A percentile compares a stretch with the other conserved stretches of the same genome.
These are phyloP conservation scores for Cheiracanthium punctorium DNA, from an alignment of 2,888 invertebrate genomes.

Conservation along the genomic window DNA sequence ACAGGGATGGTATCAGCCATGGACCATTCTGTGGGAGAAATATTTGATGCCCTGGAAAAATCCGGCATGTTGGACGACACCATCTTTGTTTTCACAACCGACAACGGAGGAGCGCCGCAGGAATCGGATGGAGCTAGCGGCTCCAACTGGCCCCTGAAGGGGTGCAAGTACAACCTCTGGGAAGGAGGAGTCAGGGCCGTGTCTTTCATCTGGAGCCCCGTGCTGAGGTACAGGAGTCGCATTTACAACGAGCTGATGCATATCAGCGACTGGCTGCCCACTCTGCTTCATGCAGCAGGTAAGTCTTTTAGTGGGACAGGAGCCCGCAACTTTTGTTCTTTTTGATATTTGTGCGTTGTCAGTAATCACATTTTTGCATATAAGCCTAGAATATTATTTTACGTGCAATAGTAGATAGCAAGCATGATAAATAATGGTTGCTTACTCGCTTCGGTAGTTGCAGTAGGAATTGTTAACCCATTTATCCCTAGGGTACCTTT, in stretches of 20 bases:
- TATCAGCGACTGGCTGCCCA: conserved; percentile 92
- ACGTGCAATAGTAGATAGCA: too few species aligned
- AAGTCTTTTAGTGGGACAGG: too few species aligned
- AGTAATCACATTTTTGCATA: too few species aligned
- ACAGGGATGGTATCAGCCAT: conserved; percentile 89
- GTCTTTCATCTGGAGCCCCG: conserved; percentile 86
- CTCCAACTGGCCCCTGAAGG: conserved; percentile 80
- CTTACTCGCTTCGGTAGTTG: too few species aligned
- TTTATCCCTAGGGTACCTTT: too few species aligned
- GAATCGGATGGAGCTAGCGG: conserved; percentile 79
- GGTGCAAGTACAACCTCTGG: conserved; percentile 83
- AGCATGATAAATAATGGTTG: too few species aligned
- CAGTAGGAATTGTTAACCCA: too few species aligned
- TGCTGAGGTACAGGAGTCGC: conserved; percentile 78
- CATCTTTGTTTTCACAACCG: conserved; percentile 92
- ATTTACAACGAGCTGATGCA: conserved; percentile 83
- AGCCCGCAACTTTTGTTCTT: too few species aligned
- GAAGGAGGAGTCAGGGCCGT: conserved; percentile 93
- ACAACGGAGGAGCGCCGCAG: conserved; percentile 86
- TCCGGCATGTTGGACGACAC: conserved; percentile 84
- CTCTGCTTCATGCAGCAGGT: conserved; percentile 84
- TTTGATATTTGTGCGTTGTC: too few species aligned
- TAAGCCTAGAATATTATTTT: too few species aligned
- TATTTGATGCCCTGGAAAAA: conserved; percentile 83
- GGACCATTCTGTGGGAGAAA: conserved; percentile 89